phyloP scores from a whole-genome alignment of 37 sponge, comb jelly and placozoan genomes.

The Bolinopsis microptera region DNA sequence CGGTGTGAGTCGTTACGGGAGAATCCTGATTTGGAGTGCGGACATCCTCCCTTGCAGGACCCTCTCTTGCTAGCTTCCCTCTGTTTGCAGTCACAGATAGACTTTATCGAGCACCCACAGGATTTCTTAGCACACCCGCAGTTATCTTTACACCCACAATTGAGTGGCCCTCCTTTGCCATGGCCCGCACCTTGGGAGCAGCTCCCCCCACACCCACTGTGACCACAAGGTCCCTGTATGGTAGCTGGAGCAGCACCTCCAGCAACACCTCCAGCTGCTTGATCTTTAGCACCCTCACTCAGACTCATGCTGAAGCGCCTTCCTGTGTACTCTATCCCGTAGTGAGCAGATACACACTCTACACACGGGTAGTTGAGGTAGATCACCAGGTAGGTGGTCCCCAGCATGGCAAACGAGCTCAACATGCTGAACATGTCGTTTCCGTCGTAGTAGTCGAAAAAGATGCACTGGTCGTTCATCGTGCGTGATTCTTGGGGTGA shows the following conservation, averaged over 20 bases:
- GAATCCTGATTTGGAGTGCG: background rate
- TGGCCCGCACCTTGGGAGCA: background rate
- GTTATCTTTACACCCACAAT: background rate
- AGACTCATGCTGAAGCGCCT: background rate
- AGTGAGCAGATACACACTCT: conserved; percentile 24
- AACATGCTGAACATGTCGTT: conserved; percentile 30
- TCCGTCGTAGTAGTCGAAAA: conserved; percentile 35
- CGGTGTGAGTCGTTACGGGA: background rate
- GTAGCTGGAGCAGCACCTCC: background rate
- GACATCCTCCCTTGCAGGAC: conserved; percentile 30
- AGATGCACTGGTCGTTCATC: conserved; percentile 13
- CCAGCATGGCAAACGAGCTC: conserved; percentile 38
- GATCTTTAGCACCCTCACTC: background rate
- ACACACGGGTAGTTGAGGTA: conserved; percentile 37
- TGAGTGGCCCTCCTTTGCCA: background rate
- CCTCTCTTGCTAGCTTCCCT: conserved; percentile 31
- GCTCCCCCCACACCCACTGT: background rate
- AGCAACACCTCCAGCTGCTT: background rate
- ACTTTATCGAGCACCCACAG: conserved; percentile 16
- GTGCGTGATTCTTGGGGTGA: background rate
- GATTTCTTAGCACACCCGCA: conserved; percentile 39
- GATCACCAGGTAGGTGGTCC: conserved; percentile 21
- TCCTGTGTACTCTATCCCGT: conserved; percentile 1
- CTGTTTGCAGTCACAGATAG: conserved; percentile 18
- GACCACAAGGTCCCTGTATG: background rate